Base-by-base conservation (phyloP, 2,797 vertebrate genomes). In the Morus bassanus region DNA sequence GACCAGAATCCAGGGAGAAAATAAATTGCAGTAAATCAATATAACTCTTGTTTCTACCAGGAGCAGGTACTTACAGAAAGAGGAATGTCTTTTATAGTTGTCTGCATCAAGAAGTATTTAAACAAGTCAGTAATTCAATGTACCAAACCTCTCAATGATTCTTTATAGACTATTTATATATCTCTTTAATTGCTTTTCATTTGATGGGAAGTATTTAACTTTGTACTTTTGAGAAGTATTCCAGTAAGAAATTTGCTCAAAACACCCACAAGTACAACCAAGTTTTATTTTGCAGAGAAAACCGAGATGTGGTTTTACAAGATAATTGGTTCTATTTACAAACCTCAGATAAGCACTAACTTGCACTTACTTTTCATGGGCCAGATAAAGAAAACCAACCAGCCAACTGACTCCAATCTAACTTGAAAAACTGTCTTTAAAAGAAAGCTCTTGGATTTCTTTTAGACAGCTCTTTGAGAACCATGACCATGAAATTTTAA, bases 11-110 rank as follows among this genome's bases (percentile, higher is more conserved):
- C 96, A 96, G 88, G 74, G 94, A 97, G 96, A 97, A 98, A 97
- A 98, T 97, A 98, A 98, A 98, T 97, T 97, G 93, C 90, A 93
- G 95, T 79, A 97, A 98, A 98, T 98, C 98, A 97, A 98, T 98
- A 97, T 80, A 97, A 95, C 69, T 75, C 96, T 97, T 98, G 98
- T 98, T 98, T 97, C 90, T 96, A 96, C 95, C 81, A 97, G 63
- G 59, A 98, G 89, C 91, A 96, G 96, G 93, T 97, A 86, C 97
- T 98, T 31, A 46, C 80, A 87, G 78, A 96, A 96, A 97, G 75
- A 96, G 50, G 80, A 94, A 96, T 97, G 84, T 88, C 87, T 95
- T 97, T 98, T 97, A 96, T 94, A 95, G 94, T 90, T 93, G 64
- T 95, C 92, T 97, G 91, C 87, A 95, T 97, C 93, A 95, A 97